phyloP scores from a whole-genome alignment of 1,140 invertebrate genomes.

The Samia ricini region DNA sequence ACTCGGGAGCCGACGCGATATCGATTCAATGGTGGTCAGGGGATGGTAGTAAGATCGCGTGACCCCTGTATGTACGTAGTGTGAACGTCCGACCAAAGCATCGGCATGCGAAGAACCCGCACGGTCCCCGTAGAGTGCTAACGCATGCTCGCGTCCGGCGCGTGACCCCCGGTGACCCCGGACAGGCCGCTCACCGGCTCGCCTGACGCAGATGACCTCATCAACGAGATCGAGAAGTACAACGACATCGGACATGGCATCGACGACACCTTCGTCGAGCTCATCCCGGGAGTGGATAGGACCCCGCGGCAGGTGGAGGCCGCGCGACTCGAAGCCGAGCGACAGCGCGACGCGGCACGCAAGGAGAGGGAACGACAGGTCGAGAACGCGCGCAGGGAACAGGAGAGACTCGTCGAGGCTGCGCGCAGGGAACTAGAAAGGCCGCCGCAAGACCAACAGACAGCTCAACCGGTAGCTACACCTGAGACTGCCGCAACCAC shows the following conservation, averaged over 20 bases:
- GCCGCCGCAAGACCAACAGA: conserved; percentile 16
- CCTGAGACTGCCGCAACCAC: conserved; percentile 50
- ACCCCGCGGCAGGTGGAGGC: conserved; percentile 59
- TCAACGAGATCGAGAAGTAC: conserved; percentile 98
- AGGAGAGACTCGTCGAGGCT: conserved; percentile 27
- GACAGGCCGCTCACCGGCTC: conserved; percentile 18
- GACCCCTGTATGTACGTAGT: conserved; percentile 2
- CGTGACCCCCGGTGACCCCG: conserved; percentile 9
- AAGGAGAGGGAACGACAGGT: conserved; percentile 8
- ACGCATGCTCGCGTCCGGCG: conserved; percentile 37
- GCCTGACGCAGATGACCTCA: conserved; percentile 93
- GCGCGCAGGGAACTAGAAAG: conserved; percentile 33
- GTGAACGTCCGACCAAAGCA: conserved; percentile 19
- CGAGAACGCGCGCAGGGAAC: conserved; percentile 30
- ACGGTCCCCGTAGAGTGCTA: conserved; percentile 26
- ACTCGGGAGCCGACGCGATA: background rate
- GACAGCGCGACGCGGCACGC: conserved; percentile 51
- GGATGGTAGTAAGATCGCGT: background rate
- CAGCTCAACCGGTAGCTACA: background rate
- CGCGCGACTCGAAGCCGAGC: conserved; percentile 38
- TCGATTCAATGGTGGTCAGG: background rate
- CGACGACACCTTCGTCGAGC: conserved; percentile 97
- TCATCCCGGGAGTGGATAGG: conserved; percentile 84
- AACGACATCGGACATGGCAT: conserved; percentile 98
- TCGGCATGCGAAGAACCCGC: conserved; percentile 30